These are phyloP conservation scores for Lathronympha strigana DNA, from an alignment of 2,888 invertebrate genomes.

Conservation along the genomic window DNA sequence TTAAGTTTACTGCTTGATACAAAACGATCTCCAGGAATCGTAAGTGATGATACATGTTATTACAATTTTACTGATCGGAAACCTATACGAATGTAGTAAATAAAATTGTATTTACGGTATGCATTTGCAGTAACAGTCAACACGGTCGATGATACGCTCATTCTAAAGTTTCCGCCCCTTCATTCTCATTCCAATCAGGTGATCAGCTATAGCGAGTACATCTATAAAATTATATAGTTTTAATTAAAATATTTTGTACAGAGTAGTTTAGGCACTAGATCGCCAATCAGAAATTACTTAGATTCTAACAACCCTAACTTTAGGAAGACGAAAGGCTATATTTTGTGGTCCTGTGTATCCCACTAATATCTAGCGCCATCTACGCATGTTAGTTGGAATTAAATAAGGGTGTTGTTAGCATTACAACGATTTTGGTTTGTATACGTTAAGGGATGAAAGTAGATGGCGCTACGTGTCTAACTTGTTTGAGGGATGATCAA, in stretches of 20 bases:
- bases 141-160: background rate
- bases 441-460: constrained; percentile 55
- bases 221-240: too few species aligned
- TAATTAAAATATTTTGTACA: too few species aligned
- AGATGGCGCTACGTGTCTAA: constrained; percentile 60
- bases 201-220: background rate
- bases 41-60: constrained; percentile 4
- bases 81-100: background rate
- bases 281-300: too few species aligned
- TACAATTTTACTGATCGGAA: constrained; percentile 20
- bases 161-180: background rate
- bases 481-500: constrained; percentile 43
- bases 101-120: constrained; percentile 2
- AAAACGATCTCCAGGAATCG: constrained; percentile 2
- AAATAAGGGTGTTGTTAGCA: constrained; percentile 44
- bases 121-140: constrained; percentile 13
- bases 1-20: constrained; percentile 6
- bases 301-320: too few species aligned
- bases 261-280: too few species aligned
- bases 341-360: background rate
- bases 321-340: background rate
- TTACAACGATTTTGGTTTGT: constrained; percentile 58
- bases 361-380: constrained; percentile 58
- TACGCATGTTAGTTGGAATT: constrained; percentile 45
- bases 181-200: background rate